A percentile compares a stretch with the other conserved stretches of the same genome.
These are phyloP conservation scores for Cryptotermes secundus DNA, from an alignment of 1,140 invertebrate species.

Conservation along the genomic window DNA sequence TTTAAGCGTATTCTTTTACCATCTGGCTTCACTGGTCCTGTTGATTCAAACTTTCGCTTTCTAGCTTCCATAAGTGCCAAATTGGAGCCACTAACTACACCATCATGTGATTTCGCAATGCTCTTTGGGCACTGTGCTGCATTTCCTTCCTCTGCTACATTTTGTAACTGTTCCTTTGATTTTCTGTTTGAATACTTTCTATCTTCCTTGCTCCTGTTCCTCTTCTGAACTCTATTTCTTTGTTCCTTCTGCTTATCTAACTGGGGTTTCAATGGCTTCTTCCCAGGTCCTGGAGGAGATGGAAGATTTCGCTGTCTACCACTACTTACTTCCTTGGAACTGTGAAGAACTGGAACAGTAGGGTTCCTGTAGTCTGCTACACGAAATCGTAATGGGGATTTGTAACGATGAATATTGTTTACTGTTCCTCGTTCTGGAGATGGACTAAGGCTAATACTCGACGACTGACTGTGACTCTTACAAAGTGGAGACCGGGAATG, in stretches of 20 bases:
- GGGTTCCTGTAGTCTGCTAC: slow-evolving; percentile 9
- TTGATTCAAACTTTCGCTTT: slow-evolving; percentile 48
- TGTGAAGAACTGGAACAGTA: slow-evolving; percentile 19
- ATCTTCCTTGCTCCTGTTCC: neutral
- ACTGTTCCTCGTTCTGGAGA: slow-evolving; percentile 25
- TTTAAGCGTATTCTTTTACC: slow-evolving; percentile 51
- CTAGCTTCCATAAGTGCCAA: slow-evolving; percentile 47
- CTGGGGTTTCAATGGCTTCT: slow-evolving; percentile 32
- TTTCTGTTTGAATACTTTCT: neutral
- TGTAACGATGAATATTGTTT: neutral
- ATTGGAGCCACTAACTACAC: slow-evolving; percentile 39
- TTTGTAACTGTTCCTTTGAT: neutral
- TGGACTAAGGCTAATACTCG: slow-evolving; percentile 33
- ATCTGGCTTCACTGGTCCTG: slow-evolving; percentile 44
- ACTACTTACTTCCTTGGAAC: slow-evolving; percentile 13
- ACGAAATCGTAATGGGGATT: neutral
- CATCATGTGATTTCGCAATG: slow-evolving; percentile 40
- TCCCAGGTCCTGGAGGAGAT: slow-evolving; percentile 17
- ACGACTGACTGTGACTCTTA: slow-evolving; percentile 15
- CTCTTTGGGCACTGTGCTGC: slow-evolving; percentile 25
- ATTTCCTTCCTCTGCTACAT: neutral
- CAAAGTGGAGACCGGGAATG: neutral
- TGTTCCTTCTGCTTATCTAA: neutral
- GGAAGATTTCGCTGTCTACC: neutral
- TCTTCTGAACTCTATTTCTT: neutral